Evolutionary conservation across 2,888 invertebrate species (phyloP).

Genomic region (Stenolophus ochropezus): DNA sequence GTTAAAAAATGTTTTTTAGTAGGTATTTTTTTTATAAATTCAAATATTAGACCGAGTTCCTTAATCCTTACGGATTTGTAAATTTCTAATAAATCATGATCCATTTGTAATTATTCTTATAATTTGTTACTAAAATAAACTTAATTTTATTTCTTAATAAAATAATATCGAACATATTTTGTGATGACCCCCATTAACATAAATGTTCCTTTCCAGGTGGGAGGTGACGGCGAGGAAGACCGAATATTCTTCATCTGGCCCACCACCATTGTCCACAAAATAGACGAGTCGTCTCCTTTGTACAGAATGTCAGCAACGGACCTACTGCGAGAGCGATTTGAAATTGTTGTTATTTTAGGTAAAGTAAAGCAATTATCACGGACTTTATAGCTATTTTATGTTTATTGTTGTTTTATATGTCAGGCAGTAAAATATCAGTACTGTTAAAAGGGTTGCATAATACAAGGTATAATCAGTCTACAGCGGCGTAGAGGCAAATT

Average conservation of each 20-base stretch:
- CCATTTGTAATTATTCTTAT: too few species aligned
- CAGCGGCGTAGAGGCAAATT: too few species aligned
- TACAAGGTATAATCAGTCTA: background rate
- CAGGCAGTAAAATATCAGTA: background rate
- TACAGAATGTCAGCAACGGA: conserved; percentile 94
- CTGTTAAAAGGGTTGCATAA: background rate
- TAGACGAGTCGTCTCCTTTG: conserved; percentile 92
- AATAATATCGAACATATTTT: too few species aligned
- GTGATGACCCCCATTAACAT: too few species aligned
- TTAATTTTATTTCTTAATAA: too few species aligned
- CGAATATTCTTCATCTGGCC: conserved; percentile 99
- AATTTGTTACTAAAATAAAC: too few species aligned
- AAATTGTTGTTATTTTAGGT: conserved; percentile 96
- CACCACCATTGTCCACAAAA: conserved; percentile 96
- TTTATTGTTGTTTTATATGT: background rate
- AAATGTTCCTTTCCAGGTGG: conserved; percentile 76
- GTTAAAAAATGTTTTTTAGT: too few species aligned
- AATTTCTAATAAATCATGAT: too few species aligned
- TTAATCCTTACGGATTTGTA: too few species aligned
- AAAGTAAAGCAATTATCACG: conserved; percentile 63
- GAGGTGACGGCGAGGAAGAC: conserved; percentile 94
- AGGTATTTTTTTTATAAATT: too few species aligned
- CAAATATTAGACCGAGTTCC: too few species aligned
- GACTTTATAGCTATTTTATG: background rate
- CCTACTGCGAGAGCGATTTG: conserved; percentile 93